These are phyloP conservation scores for Platycnemis pennipes DNA, from an alignment of 2,888 invertebrate genomes.

Conservation along the genomic window DNA sequence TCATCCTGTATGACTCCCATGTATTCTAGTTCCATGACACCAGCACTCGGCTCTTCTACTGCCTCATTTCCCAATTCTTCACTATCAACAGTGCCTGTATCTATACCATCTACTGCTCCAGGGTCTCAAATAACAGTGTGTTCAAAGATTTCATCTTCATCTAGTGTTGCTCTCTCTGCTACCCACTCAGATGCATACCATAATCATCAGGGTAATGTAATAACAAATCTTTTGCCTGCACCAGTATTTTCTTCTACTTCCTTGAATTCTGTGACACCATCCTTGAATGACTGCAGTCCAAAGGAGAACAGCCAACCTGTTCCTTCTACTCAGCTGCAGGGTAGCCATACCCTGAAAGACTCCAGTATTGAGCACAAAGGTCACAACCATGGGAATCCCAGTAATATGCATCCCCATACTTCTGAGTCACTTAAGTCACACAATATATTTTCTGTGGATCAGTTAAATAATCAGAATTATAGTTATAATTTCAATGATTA, in stretches of 20 bases:
- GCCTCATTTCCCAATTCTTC: slow-evolving; percentile 25
- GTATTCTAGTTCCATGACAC: not conserved
- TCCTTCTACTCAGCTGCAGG: slow-evolving; percentile 24
- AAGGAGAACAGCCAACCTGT: not conserved
- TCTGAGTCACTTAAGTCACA: slow-evolving; percentile 40
- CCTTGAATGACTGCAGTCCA: not conserved
- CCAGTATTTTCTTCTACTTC: not conserved
- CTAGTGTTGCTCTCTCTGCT: not conserved
- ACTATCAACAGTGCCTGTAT: not conserved
- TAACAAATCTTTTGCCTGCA: not conserved
- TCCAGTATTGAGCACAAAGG: not conserved
- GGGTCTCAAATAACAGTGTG: not conserved
- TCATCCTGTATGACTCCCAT: slow-evolving; percentile 32
- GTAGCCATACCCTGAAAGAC: not conserved
- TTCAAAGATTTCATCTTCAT: not conserved
- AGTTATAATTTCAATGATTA: slow-evolving; percentile 57
- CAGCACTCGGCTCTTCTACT: not conserved
- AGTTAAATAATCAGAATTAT: slow-evolving; percentile 49
- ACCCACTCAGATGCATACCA: not conserved
- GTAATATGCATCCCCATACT: not conserved
- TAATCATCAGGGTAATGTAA: not conserved
- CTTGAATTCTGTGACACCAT: not conserved
- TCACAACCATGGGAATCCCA: slow-evolving; percentile 14
- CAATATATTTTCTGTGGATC: slow-evolving; percentile 54
- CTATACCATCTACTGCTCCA: not conserved